Base-by-base conservation (phyloP, 2,113 vertebrate species). In the Pedetes capensis region DNA sequence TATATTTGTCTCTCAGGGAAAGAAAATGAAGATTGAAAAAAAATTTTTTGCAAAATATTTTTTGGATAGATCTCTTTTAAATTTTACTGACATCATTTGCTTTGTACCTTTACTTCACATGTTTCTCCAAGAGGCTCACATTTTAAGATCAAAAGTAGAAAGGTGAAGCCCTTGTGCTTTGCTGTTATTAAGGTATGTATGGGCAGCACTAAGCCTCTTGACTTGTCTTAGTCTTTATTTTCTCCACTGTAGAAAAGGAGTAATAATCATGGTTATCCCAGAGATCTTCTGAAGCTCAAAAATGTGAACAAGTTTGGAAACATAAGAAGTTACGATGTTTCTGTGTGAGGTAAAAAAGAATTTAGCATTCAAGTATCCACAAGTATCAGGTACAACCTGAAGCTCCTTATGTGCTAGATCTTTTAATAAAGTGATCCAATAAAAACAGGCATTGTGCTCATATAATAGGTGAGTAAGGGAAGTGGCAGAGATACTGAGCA, bases 191-290 rank as follows among this genome's bases (percentile, higher is more conserved):
- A 87, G 13, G 3, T 72, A 2, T 66, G 8, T 68, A 34, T 55
- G 23, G 61, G 10, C 44, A 47, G 87, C 87, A 84, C 29, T 63
- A 82, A 81, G 29, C 13, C 34, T 37, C 59, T 44, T 84, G 27
- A 51, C 42, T 39, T 81, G 80, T 88, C 53, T 92, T 55, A 95
- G 61, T 4, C 14, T 85, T 87, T 91, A 61, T 63, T 76, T 87
- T 71, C 76, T 87, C 53, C 66, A 87, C 17, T 85, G 4, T 74
- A 91, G 78, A 92, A 74, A 1, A 93, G 25, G 11, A 4, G 74
- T 34, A 88, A 90, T 57, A 96, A 91, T 81, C 27, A 3, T 55
- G 76, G 9, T 53, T 55, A 86, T 49, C 20, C 20, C 8, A 64
- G 14, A 6, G 18, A 72, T 89, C 69, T 82, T 94, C 17, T 39